Percentiles rank a stretch among this genome's conserved stretches.
These are phyloP conservation scores for Arctia plantaginis DNA, from an alignment of 2,888 invertebrate genomes.

Conservation along the genomic window DNA sequence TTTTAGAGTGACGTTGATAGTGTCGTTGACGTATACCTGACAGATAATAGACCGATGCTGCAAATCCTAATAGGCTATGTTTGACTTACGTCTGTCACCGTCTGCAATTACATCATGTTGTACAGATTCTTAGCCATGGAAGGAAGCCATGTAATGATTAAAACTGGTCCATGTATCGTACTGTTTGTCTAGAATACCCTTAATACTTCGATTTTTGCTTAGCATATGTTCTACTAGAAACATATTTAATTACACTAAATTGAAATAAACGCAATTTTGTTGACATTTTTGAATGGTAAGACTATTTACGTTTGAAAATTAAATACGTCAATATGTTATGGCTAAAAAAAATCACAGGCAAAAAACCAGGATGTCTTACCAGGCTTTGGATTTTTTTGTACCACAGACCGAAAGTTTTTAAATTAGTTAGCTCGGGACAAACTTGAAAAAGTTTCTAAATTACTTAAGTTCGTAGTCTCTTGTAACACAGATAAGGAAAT, in stretches of 20 bases:
- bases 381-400: slow-evolving; percentile 22
- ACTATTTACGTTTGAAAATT: neutral
- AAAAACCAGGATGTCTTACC: neutral
- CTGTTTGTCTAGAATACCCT: neutral
- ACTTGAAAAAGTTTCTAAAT: slow-evolving; percentile 44
- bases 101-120: too few relatives aligned
- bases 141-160: too few relatives aligned
- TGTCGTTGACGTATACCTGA: neutral
- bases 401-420: slow-evolving; percentile 34
- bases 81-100: too few relatives aligned
- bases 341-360: neutral
- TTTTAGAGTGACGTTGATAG: neutral
- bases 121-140: too few relatives aligned
- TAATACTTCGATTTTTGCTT: neutral
- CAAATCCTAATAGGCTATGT: neutral
- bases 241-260: neutral
- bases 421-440: slow-evolving; percentile 29
- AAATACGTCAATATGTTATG: neutral
- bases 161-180: too few relatives aligned
- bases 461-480: slow-evolving; percentile 42
- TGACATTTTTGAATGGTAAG: neutral
- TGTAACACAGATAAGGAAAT: slow-evolving; percentile 41
- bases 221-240: neutral
- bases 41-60: neutral
- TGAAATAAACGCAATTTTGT: neutral